Evolutionary conservation across 2,888 invertebrate species (phyloP).

Genomic region (Aplocera efformata): DNA sequence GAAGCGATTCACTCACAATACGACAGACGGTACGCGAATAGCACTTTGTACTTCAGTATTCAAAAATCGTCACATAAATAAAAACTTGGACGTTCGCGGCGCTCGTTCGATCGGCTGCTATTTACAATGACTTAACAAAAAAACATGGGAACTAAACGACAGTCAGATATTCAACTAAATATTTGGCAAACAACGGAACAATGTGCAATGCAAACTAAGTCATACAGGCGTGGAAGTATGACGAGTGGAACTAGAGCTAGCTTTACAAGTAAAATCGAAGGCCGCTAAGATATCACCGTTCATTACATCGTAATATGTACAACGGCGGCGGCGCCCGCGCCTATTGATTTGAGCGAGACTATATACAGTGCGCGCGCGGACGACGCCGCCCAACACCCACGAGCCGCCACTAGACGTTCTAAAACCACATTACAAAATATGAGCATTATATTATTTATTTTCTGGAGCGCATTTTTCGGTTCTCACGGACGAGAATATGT

Average conservation of each 20-base stretch:
- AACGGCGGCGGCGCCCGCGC: slow-evolving; percentile 42
- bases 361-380: slow-evolving; percentile 47
- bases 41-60: slow-evolving; percentile 56
- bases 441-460: slow-evolving; percentile 9
- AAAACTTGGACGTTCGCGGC: slow-evolving; percentile 39
- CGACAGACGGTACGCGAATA: slow-evolving; percentile 38
- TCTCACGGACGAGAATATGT: slow-evolving; percentile 2
- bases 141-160: slow-evolving; percentile 52
- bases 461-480: slow-evolving; percentile 3
- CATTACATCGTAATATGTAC: slow-evolving; percentile 73
- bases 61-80: slow-evolving; percentile 36
- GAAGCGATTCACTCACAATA: slow-evolving; percentile 39
- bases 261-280: slow-evolving; percentile 79
- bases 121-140: slow-evolving; percentile 64
- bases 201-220: slow-evolving; percentile 49
- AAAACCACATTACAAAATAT: slow-evolving; percentile 13
- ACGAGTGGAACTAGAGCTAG: slow-evolving; percentile 67
- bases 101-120: slow-evolving; percentile 46
- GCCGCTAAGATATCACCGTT: slow-evolving; percentile 80
- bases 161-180: slow-evolving; percentile 60
- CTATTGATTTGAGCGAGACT: slow-evolving; percentile 45
- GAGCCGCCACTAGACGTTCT: slow-evolving; percentile 8
- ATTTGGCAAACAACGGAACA: slow-evolving; percentile 69
- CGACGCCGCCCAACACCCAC: slow-evolving; percentile 6
- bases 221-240: slow-evolving; percentile 46